These are phyloP conservation scores for Numida meleagris DNA, from an alignment of 2,113 vertebrate species.

Conservation along the genomic window DNA sequence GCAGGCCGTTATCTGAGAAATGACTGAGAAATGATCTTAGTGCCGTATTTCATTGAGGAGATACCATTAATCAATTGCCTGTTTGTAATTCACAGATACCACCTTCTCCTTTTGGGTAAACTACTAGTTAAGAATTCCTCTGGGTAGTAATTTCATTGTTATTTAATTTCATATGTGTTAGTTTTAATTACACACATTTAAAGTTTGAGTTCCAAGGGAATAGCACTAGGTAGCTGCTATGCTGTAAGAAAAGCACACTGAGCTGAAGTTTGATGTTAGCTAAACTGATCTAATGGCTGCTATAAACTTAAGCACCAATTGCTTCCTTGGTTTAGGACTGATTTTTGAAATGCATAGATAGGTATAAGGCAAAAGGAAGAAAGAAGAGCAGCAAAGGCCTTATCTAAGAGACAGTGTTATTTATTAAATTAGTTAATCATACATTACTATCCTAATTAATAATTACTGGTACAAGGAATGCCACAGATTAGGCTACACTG, in stretches of 20 bases:
- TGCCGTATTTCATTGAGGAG: not conserved
- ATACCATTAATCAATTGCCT: not conserved
- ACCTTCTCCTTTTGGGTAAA: not conserved
- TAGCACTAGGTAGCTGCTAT: not conserved
- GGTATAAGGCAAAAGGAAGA: not conserved
- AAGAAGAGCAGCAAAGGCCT: not conserved
- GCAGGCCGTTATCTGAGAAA: not conserved
- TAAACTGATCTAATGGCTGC: not conserved
- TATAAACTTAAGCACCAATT: rapidly evolving
- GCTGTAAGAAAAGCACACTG: not conserved
- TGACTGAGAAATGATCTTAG: not conserved
- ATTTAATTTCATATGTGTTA: not conserved
- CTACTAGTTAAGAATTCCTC: not conserved
- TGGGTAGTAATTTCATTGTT: not conserved
- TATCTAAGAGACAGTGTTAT: not conserved
- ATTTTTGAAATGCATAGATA: not conserved
- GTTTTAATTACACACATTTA: not conserved
- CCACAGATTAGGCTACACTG: not conserved
- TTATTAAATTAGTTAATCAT: not conserved
- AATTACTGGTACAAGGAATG: not conserved
- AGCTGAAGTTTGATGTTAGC: not conserved
- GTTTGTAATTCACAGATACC: not conserved
- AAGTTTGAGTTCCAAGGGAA: not conserved
- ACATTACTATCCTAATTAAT: not conserved
- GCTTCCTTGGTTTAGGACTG: not conserved